Percentiles rank a stretch among this genome's conserved stretches.
Conservation (phyloP, 2,113 vertebrate species). For the Coptodon bakossiorum region DNA sequence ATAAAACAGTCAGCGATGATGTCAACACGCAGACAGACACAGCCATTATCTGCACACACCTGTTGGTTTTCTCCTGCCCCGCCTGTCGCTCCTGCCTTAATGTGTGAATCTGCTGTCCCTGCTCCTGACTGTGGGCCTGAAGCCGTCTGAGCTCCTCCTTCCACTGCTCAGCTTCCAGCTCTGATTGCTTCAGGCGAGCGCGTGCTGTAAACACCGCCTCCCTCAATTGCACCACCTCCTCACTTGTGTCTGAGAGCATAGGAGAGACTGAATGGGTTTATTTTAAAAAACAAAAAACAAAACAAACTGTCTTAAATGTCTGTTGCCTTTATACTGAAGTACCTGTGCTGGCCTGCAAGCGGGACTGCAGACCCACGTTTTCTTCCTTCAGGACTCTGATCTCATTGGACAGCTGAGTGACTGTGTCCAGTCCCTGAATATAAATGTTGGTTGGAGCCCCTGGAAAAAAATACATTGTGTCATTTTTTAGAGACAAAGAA, state of each 20-base stretch:
- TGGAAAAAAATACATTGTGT: constrained; percentile 13
- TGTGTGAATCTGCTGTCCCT: constrained; percentile 72
- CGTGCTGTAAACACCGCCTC: constrained; percentile 74
- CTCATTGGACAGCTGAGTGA: constrained; percentile 78
- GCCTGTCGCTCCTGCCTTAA: constrained; percentile 75
- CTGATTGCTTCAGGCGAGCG: constrained; percentile 75
- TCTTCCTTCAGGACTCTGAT: constrained; percentile 75
- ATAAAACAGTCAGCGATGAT: background rate
- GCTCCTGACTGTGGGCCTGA: constrained; percentile 72
- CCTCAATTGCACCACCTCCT: constrained; percentile 74
- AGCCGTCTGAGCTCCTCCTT: constrained; percentile 72
- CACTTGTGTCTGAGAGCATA: constrained; percentile 41
- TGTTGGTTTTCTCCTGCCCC: constrained; percentile 80
- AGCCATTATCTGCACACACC: constrained; percentile 54
- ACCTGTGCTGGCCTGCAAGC: constrained; percentile 79
- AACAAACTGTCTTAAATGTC: background rate
- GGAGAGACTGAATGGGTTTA: background rate
- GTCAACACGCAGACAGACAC: background rate
- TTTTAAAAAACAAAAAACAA: background rate
- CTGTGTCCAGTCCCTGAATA: constrained; percentile 73
- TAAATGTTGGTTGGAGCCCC: constrained; percentile 75
- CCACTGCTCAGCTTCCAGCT: constrained; percentile 78
- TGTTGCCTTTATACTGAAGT: background rate
- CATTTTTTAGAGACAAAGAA: background rate
- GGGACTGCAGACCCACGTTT: constrained; percentile 72